These are phyloP conservation scores for Pelodiscus sinensis DNA, from an alignment of 2,113 vertebrate genomes.

Conservation along the genomic window DNA sequence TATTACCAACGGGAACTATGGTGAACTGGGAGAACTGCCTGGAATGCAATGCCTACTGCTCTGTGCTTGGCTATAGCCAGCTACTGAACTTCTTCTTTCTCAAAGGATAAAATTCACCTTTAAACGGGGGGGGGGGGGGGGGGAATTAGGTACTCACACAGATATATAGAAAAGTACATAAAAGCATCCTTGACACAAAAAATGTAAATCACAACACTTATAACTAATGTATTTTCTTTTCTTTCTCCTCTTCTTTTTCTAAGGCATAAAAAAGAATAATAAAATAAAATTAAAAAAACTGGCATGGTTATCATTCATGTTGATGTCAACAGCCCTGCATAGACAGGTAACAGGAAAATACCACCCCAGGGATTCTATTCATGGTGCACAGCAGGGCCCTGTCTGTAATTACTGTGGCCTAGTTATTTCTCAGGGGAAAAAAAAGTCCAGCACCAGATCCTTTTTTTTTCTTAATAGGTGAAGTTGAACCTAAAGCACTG, in stretches of 20 bases:
- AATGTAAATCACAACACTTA: slow-evolving; percentile 52
- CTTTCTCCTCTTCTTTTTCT: slow-evolving; percentile 35
- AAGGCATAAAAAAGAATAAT: slow-evolving; percentile 36
- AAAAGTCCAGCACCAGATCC: slow-evolving; percentile 79
- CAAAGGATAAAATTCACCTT: slow-evolving; percentile 40
- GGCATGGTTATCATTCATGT: slow-evolving; percentile 74
- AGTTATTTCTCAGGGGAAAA: slow-evolving; percentile 77
- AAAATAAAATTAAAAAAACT: slow-evolving; percentile 16
- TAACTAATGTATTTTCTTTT: slow-evolving; percentile 21
- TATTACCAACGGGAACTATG: neutral
- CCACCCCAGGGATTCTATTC: slow-evolving; percentile 76
- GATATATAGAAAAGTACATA: slow-evolving; percentile 42
- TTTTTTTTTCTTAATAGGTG: slow-evolving; percentile 83
- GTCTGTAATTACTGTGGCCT: slow-evolving; percentile 82
- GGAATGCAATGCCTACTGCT: neutral
- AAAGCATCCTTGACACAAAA: slow-evolving; percentile 62
- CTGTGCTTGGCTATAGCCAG: neutral
- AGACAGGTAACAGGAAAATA: slow-evolving; percentile 82
- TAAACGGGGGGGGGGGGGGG: neutral
- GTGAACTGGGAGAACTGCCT: neutral
- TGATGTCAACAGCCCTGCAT: slow-evolving; percentile 77
- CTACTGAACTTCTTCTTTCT: neutral
- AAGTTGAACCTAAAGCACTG: slow-evolving; percentile 88
- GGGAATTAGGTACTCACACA: slow-evolving; percentile 51
- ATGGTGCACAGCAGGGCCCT: slow-evolving; percentile 74